phyloP scores from a whole-genome alignment of 2,113 vertebrate genomes.

The Raja brachyura region DNA sequence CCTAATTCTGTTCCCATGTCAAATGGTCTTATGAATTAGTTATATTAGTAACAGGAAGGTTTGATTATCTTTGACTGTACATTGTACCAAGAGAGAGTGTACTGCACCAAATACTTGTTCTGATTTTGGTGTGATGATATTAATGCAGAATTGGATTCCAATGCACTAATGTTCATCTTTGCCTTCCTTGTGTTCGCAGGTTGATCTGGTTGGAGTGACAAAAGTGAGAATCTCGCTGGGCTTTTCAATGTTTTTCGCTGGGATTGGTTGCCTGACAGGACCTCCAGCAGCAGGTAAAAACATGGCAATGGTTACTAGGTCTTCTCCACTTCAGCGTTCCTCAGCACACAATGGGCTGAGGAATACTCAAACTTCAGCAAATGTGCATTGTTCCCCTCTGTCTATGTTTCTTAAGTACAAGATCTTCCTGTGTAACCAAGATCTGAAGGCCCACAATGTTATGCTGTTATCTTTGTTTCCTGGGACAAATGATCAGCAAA shows the following conservation, averaged over 20 bases:
- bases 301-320: neutral
- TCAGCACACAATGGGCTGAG: neutral
- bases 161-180: neutral
- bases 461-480: too few species aligned
- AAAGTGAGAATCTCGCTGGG: conserved; percentile 76
- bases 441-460: too few species aligned
- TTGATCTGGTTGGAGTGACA: conserved; percentile 70
- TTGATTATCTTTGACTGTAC: neutral
- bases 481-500: too few species aligned
- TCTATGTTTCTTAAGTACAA: neutral
- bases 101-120: too few species aligned
- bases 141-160: neutral
- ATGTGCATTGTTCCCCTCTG: too few species aligned
- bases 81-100: neutral
- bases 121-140: neutral
- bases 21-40: neutral
- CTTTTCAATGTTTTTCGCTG: conserved; percentile 79
- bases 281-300: conserved; percentile 81
- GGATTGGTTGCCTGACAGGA: conserved; percentile 71
- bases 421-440: too few species aligned
- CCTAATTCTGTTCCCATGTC: too few species aligned
- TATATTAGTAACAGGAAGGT: neutral
- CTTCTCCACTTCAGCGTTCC: neutral
- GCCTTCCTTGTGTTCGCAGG: conserved; percentile 54
- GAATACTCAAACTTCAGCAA: neutral